phyloP scores from a whole-genome alignment of 2,888 invertebrate species.

The Choreutis nemorana region DNA sequence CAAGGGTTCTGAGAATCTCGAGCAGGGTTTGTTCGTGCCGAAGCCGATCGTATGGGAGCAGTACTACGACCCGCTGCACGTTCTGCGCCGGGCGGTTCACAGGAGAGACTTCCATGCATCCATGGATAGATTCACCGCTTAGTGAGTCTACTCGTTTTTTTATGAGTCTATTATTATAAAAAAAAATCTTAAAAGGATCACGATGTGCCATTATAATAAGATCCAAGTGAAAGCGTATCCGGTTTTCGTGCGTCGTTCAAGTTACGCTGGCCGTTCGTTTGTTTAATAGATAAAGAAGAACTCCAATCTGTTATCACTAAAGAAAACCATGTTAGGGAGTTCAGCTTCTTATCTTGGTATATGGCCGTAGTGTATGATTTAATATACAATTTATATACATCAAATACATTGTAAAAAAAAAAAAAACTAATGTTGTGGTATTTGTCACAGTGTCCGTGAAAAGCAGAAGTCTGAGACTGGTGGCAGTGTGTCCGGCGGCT shows the following conservation, averaged over 20 bases:
- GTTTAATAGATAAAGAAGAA: too few relatives aligned
- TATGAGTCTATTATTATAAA: neutral
- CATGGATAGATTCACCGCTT: constrained; percentile 90
- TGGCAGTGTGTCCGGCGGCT: constrained; percentile 5
- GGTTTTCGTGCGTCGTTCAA: too few relatives aligned
- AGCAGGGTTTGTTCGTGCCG: constrained; percentile 90
- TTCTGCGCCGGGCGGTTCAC: constrained; percentile 89
- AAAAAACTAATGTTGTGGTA: too few relatives aligned
- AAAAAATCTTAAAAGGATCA: neutral
- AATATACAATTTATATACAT: too few relatives aligned
- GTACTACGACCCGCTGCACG: constrained; percentile 94
- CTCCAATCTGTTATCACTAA: too few relatives aligned
- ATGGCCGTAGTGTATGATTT: too few relatives aligned
- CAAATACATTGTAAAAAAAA: too few relatives aligned
- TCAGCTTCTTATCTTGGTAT: too few relatives aligned
- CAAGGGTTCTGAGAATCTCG: constrained; percentile 76
- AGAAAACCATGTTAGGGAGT: too few relatives aligned
- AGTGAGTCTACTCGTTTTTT: constrained; percentile 70
- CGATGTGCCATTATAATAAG: too few relatives aligned
- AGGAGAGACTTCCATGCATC: constrained; percentile 92
- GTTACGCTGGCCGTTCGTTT: too few relatives aligned
- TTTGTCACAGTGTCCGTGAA: constrained; percentile 34
- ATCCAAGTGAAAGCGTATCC: too few relatives aligned
- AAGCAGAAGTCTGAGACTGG: constrained; percentile 31
- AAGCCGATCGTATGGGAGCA: constrained; percentile 89